Conservation (phyloP, 2,113 vertebrate species). For the Platysteira castanea region DNA sequence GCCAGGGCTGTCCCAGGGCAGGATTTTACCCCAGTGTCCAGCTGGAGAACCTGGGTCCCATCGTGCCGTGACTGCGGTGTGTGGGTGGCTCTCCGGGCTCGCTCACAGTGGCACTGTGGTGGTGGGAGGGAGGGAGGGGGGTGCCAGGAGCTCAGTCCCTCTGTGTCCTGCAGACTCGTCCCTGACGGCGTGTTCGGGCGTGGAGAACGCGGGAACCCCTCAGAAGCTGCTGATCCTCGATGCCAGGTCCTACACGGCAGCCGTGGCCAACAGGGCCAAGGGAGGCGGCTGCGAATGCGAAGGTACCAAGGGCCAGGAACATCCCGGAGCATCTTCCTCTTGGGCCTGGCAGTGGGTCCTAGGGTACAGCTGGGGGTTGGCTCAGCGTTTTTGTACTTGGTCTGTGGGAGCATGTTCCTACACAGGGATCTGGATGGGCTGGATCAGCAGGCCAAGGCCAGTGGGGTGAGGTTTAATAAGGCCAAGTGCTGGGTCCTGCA, state of each 20-base stretch:
- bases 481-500: neutral
- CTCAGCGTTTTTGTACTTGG: neutral
- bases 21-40: fast-evolving
- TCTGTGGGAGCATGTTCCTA: neutral
- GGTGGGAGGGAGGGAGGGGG: neutral
- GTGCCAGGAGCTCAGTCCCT: neutral
- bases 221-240: slow-evolving; percentile 97
- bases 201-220: slow-evolving; percentile 79
- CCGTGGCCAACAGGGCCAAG: slow-evolving; percentile 97
- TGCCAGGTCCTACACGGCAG: slow-evolving; percentile 94
- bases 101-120: fast-evolving
- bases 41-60: too few relatives aligned
- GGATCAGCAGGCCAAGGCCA: neutral
- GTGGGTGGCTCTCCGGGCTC: neutral
- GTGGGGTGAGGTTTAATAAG: neutral
- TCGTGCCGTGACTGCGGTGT: fast-evolving
- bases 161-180: slow-evolving; percentile 83
- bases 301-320: slow-evolving; percentile 72
- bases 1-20: neutral
- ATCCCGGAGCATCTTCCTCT: neutral
- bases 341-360: neutral
- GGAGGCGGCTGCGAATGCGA: slow-evolving; percentile 97
- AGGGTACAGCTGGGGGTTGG: fast-evolving
- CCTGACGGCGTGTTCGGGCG: slow-evolving; percentile 81
- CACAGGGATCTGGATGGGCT: neutral